Base-by-base conservation (phyloP, 2,113 vertebrate genomes). In the Alces alces region DNA sequence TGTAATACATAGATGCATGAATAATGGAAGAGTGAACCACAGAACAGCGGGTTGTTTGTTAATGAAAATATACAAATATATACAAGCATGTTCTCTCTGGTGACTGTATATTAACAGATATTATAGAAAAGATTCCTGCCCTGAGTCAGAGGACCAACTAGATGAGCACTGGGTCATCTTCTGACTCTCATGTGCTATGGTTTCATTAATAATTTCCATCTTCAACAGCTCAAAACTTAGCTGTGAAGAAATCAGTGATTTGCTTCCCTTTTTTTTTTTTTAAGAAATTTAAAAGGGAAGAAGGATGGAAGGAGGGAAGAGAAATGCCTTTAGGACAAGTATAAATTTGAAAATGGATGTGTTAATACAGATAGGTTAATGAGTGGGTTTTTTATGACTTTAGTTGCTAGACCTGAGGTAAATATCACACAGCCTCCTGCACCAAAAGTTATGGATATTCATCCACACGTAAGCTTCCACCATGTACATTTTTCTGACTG, bases 171-270 rank as follows among this genome's bases (percentile, higher is more conserved):
- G 54, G 12, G 27, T 80, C 89, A 9, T 83, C 9, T 88, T 58
- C 36, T 12, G 36, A 47, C 19, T 36, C 4, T 15, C 19, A 23
- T 3, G 43, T 73, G 64, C 45, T 66, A 0, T 47, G 30, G 79
- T 47, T 12, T 64, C 50, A 66, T 13, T 9, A 21, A 64, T 5
- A 87, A 0, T 64, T 61, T 54, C 30, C 15, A 5, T 43, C 16
- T 85, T 92, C 16, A 70, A n/a, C 27, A 92, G n/a, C 36, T 94
- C 50, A 30, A 39, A 92, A 80, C 64, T 91, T 30, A 85, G 28
- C 19, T 76, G 30, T 90, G n/a, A 92, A 94, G 66, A 80, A 88
- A 94, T 92, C n/a, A 57, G 23, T 78, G 43, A 87, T 86, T 78
- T 87, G 14, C 36, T 95, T 92, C 66, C 66, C 76, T 28, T 21